Evolutionary conservation across 1,140 invertebrate genomes (phyloP).

Genomic region (Musca domestica): DNA sequence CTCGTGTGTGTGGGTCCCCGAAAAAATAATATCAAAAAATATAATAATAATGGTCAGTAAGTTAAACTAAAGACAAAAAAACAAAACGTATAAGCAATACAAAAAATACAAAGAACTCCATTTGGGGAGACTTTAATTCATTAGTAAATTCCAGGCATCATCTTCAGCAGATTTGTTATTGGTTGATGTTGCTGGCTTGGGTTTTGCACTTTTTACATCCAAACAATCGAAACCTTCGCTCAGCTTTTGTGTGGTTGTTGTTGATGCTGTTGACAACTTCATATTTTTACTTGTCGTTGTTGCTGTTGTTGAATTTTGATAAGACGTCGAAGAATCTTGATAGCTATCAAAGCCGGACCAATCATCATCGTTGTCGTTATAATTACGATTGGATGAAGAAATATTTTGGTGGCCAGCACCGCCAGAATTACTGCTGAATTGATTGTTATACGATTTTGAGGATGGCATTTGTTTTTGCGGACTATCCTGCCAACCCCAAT

Average conservation of each 20-base stretch:
- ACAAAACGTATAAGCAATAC: too few relatives aligned
- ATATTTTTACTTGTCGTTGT: constrained; percentile 35
- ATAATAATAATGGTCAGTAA: too few relatives aligned
- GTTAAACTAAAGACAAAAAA: too few relatives aligned
- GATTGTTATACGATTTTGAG: constrained; percentile 47
- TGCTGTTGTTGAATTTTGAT: constrained; percentile 44
- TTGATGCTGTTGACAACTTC: constrained; percentile 32
- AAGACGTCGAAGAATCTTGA: constrained; percentile 44
- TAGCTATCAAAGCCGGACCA: constrained; percentile 44
- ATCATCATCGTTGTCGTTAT: constrained; percentile 36
- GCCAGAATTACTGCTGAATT: constrained; percentile 31
- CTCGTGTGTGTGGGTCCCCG: too few relatives aligned
- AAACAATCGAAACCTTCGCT: constrained; percentile 57
- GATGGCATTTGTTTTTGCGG: constrained; percentile 41
- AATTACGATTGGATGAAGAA: neutral
- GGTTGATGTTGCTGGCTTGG: constrained; percentile 38
- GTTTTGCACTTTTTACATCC: constrained; percentile 54
- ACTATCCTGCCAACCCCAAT: constrained; percentile 50
- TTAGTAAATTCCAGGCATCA: constrained; percentile 60
- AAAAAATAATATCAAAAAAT: too few relatives aligned
- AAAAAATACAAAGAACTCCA: too few relatives aligned
- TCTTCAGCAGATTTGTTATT: constrained; percentile 56
- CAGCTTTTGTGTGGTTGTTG: constrained; percentile 38
- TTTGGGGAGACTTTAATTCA: constrained; percentile 52
- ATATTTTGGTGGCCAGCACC: constrained; percentile 22